A percentile compares a stretch with the other conserved stretches of the same genome.
These are phyloP conservation scores for Tenthredo amoena DNA, from an alignment of 2,888 invertebrate genomes.

Conservation along the genomic window DNA sequence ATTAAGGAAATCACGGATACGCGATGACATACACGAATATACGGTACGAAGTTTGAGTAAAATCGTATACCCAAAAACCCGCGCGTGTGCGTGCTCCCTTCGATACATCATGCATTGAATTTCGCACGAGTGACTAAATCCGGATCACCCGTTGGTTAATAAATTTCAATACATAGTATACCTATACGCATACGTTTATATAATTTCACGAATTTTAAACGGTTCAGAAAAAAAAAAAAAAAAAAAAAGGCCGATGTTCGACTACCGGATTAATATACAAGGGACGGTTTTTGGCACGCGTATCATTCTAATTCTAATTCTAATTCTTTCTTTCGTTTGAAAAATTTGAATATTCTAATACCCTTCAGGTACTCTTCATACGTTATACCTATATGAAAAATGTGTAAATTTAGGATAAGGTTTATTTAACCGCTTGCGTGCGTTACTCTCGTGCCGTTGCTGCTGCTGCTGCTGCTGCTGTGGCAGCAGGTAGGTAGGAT, in stretches of 20 bases:
- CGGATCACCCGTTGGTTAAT: background rate
- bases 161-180: constrained; percentile 7
- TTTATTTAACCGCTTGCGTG: constrained; percentile 2
- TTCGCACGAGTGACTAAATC: too few species aligned
- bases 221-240: background rate
- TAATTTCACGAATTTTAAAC: background rate
- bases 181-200: too few species aligned
- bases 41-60: too few species aligned
- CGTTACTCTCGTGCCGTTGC: background rate
- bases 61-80: too few species aligned
- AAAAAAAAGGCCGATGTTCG: background rate
- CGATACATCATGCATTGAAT: too few species aligned
- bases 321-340: background rate
- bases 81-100: too few species aligned
- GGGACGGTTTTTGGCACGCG: constrained; percentile 3
- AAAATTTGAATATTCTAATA: background rate
- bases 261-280: background rate
- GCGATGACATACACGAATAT: background rate
- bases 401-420: constrained; percentile 6
- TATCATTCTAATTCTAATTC: background rate
- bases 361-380: background rate
- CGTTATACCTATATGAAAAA: background rate
- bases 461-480: background rate
- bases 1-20: background rate
- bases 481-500: background rate